A percentile compares a stretch with the other conserved stretches of the same genome.
These are phyloP conservation scores for Engystomops pustulosus DNA, from an alignment of 2,113 vertebrate genomes.

Conservation along the genomic window DNA sequence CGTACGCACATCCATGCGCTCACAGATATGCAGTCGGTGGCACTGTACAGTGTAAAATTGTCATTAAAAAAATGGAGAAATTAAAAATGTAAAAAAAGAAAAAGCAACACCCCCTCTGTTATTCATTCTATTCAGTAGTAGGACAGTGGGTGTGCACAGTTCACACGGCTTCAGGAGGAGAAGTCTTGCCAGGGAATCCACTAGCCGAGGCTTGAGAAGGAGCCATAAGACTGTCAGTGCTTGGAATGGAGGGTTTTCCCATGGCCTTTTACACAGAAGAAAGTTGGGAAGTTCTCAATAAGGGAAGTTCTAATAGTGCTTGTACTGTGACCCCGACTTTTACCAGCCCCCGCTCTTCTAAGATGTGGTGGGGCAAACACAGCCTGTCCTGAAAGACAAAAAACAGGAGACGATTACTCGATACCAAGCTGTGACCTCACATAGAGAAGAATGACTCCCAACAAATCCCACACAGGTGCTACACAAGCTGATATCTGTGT, in stretches of 20 bases:
- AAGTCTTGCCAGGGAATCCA: neutral
- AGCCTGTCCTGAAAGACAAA: conserved; percentile 85
- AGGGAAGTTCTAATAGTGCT: conserved; percentile 90
- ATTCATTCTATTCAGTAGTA: neutral
- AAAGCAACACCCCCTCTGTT: too few species aligned
- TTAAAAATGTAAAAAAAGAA: too few species aligned
- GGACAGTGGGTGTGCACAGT: conserved; percentile 51
- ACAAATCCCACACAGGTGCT: too few species aligned
- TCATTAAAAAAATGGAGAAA: neutral
- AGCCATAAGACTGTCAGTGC: neutral
- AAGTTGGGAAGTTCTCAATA: conserved; percentile 82
- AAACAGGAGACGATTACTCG: neutral
- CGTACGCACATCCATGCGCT: neutral
- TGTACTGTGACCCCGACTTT: conserved; percentile 95
- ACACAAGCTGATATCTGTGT: too few species aligned
- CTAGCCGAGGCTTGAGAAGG: conserved; percentile 17
- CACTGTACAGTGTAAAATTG: neutral
- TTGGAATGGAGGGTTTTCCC: neutral
- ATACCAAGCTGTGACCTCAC: too few species aligned
- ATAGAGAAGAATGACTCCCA: too few species aligned
- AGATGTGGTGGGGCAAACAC: conserved; percentile 96
- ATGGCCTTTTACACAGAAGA: conserved; percentile 79
- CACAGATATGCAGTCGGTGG: neutral
- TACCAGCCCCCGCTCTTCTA: conserved; percentile 94
- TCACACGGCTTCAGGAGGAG: neutral